These are phyloP conservation scores for Netelia inedita DNA, from an alignment of 2,888 invertebrate genomes.

Conservation along the genomic window DNA sequence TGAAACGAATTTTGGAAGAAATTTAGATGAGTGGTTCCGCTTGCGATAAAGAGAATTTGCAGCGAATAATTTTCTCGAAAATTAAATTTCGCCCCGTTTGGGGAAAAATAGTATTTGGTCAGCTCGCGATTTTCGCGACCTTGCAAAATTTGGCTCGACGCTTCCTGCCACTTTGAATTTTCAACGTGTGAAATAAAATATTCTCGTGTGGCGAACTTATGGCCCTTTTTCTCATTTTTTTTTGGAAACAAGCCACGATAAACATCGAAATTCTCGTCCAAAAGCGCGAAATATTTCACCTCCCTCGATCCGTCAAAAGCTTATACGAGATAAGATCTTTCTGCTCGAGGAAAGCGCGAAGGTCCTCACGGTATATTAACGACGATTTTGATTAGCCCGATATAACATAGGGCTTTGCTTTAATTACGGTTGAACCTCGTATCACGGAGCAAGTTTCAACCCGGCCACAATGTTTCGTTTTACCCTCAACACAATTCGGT, in stretches of 20 bases:
- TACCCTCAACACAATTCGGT: slow-evolving; percentile 1
- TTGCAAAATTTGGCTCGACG: background rate
- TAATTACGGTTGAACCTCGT: slow-evolving; percentile 47
- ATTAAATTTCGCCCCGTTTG: background rate
- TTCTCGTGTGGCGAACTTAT: background rate
- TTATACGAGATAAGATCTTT: background rate
- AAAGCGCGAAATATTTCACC: background rate
- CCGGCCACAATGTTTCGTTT: slow-evolving; percentile 23
- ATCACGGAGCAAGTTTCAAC: slow-evolving; percentile 28
- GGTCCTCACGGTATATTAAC: background rate
- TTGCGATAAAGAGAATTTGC: too few relatives aligned
- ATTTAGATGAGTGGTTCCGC: too few relatives aligned
- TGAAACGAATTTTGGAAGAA: too few relatives aligned
- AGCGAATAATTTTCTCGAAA: background rate
- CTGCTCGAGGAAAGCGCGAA: background rate
- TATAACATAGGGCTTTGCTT: slow-evolving; percentile 42
- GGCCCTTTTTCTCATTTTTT: background rate
- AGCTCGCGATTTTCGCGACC: background rate
- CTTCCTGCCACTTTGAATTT: background rate
- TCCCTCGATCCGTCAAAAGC: slow-evolving; percentile 19
- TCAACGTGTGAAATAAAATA: background rate
- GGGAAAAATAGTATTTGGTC: background rate
- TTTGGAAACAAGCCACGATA: background rate
- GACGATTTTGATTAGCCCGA: slow-evolving; percentile 35
- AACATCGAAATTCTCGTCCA: background rate